Evolutionary conservation across 2,113 vertebrate genomes (phyloP).

Genomic region (Xiphophorus couchianus): DNA sequence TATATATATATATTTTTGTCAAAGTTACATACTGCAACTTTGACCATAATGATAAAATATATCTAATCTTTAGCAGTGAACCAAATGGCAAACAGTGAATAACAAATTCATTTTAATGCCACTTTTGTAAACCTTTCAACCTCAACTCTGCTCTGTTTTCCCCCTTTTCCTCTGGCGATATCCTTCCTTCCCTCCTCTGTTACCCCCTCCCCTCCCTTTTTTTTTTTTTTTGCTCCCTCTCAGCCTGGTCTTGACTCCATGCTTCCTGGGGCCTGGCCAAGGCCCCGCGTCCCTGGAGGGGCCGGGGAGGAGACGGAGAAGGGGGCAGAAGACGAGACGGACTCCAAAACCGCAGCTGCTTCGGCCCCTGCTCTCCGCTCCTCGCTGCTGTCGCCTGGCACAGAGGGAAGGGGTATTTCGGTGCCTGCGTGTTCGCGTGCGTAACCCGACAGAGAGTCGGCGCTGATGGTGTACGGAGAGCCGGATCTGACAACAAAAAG

Average conservation of each 20-base stretch:
- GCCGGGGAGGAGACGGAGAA: conserved; percentile 77
- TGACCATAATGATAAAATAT: neutral
- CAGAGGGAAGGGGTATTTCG: conserved; percentile 69
- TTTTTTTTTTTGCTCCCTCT: conserved; percentile 55
- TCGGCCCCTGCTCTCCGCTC: conserved; percentile 51
- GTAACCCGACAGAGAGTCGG: conserved; percentile 70
- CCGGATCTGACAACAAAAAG: conserved; percentile 80
- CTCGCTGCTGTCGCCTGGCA: conserved; percentile 76
- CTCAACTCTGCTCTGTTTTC: conserved; percentile 62
- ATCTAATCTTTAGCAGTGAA: neutral
- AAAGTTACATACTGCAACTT: no score
- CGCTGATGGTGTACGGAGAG: conserved; percentile 77
- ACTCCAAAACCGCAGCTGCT: conserved; percentile 82
- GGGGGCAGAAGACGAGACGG: conserved; percentile 74
- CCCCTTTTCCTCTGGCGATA: conserved; percentile 62
- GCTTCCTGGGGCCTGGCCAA: conserved; percentile 81
- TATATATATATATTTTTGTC: no score
- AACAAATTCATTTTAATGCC: conserved; percentile 10
- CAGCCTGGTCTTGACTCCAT: conserved; percentile 80
- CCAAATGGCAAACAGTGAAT: neutral
- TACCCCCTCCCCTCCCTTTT: neutral
- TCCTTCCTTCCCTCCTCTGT: conserved; percentile 58
- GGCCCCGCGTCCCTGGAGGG: conserved; percentile 78
- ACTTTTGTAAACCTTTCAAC: conserved; percentile 43
- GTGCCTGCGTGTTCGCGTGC: conserved; percentile 54